Conservation (phyloP, 2,113 vertebrate genomes). For the Aspiorhynchus laticeps region DNA sequence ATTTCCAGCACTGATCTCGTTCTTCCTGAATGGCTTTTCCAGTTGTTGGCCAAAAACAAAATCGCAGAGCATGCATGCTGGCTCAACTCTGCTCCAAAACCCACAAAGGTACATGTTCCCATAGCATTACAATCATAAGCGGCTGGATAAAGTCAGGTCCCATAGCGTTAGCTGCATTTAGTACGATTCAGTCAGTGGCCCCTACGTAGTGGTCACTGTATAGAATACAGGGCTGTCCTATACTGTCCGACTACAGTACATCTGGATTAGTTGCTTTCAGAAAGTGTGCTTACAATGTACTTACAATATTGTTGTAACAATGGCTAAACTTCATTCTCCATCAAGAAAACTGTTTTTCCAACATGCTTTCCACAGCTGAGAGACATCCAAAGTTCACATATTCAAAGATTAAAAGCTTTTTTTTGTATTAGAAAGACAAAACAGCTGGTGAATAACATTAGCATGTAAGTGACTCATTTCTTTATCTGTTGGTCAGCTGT, state of each 20-base stretch:
- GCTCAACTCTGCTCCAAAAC: neutral
- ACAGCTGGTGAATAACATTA: constrained; percentile 1
- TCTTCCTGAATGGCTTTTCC: neutral
- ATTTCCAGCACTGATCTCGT: neutral
- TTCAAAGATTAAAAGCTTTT: neutral
- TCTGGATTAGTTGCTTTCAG: neutral
- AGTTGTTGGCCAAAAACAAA: constrained; percentile 2
- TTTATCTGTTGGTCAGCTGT: neutral
- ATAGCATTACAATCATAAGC: neutral
- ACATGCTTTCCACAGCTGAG: neutral
- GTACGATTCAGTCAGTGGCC: neutral
- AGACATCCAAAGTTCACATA: constrained; percentile 19
- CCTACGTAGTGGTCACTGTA: neutral
- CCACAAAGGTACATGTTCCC: neutral
- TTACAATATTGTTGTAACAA: neutral
- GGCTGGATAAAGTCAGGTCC: neutral
- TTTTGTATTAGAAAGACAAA: constrained; percentile 7
- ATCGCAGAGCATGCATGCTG: neutral
- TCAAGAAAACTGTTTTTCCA: neutral
- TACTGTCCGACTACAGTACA: neutral
- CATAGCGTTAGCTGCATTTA: neutral
- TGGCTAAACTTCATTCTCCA: neutral
- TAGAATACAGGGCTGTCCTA: neutral
- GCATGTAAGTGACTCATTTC: neutral
- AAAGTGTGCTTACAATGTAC: too few species aligned